These are phyloP conservation scores for Caradrina kadenii DNA, from an alignment of 2,888 invertebrate species.

Conservation along the genomic window DNA sequence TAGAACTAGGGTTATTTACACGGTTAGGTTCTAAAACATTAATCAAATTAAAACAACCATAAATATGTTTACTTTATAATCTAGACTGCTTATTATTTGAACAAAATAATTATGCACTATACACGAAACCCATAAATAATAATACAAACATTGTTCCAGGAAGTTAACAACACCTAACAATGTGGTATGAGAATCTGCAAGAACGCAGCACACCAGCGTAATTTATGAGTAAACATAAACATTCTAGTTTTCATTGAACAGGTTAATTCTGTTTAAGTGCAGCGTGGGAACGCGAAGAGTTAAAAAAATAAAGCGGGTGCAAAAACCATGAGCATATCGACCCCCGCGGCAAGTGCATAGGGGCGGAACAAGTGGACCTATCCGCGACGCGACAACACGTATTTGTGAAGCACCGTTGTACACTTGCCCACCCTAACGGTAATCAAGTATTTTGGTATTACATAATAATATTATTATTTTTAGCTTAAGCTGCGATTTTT, in stretches of 20 bases:
- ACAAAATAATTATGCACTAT: conserved; percentile 9
- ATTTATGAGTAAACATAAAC: conserved; percentile 67
- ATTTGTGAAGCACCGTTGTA: conserved; percentile 43
- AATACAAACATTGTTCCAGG: conserved; percentile 47
- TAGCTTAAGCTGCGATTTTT: not conserved
- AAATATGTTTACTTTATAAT: conserved; percentile 3
- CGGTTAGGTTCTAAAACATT: conserved; percentile 1
- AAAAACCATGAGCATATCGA: conserved; percentile 85
- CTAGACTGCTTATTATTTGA: too few species aligned
- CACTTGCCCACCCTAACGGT: conserved; percentile 29
- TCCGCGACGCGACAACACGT: conserved; percentile 61
- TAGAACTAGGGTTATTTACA: conserved; percentile 31
- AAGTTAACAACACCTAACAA: conserved; percentile 51
- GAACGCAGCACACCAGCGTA: conserved; percentile 50
- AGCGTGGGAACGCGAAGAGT: conserved; percentile 84
- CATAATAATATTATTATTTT: not conserved
- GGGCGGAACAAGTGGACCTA: conserved; percentile 88
- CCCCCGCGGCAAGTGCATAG: conserved; percentile 87
- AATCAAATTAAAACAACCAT: not conserved
- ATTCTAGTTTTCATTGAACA: conserved; percentile 74
- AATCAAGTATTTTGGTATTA: conserved; percentile 18
- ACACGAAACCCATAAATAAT: conserved; percentile 27
- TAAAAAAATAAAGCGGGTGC: conserved; percentile 82
- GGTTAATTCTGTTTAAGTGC: conserved; percentile 75
- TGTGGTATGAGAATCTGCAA: conserved; percentile 57